These are phyloP conservation scores for Limnephilus marmoratus DNA, from an alignment of 2,888 invertebrate species.

Conservation along the genomic window DNA sequence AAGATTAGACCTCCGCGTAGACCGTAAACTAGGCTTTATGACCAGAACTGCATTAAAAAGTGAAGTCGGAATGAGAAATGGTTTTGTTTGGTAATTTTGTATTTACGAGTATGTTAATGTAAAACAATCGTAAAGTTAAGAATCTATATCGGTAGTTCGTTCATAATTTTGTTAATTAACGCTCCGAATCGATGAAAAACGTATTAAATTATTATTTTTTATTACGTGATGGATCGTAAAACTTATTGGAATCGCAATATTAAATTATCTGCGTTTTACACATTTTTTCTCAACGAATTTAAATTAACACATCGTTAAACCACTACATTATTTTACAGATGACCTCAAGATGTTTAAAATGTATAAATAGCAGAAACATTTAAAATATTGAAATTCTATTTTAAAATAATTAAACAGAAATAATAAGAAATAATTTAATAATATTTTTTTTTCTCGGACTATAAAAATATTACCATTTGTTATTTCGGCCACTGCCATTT, in stretches of 20 bases:
- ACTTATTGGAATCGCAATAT: too few species aligned
- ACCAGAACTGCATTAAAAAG: not conserved
- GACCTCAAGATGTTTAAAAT: not conserved
- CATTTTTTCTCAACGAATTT: not conserved
- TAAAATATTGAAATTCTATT: too few species aligned
- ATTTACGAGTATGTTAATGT: constrained; percentile 15
- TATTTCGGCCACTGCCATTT: too few species aligned
- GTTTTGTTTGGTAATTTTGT: not conserved
- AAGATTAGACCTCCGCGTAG: constrained; percentile 28
- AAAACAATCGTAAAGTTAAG: not conserved
- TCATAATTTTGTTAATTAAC: not conserved
- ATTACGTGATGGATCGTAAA: not conserved
- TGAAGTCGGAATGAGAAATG: not conserved
- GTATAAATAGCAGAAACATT: too few species aligned
- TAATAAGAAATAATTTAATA: too few species aligned
- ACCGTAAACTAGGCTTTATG: constrained; percentile 23
- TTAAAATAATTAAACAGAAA: too few species aligned
- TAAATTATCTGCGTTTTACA: not conserved
- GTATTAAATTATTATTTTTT: not conserved
- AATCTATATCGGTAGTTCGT: not conserved
- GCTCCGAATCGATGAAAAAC: not conserved
- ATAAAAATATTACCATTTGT: too few species aligned
- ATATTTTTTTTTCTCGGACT: too few species aligned
- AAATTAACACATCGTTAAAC: not conserved
- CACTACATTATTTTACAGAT: not conserved